These are phyloP conservation scores for Oceanodroma leucorhoa DNA, from an alignment of 2,797 vertebrate species.

Conservation along the genomic window DNA sequence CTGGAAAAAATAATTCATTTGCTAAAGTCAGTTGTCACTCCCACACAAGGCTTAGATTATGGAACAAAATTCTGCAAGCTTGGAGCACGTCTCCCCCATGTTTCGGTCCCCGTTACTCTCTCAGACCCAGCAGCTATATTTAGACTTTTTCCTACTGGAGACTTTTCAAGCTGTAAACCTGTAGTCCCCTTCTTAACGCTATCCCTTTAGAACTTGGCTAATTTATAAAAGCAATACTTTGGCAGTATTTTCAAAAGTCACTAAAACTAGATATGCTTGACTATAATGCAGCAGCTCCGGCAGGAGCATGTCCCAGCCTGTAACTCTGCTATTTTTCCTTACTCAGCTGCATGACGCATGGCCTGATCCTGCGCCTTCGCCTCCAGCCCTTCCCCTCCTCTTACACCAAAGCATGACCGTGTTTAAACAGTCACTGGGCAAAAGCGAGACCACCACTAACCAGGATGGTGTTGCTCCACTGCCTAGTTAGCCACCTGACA, in stretches of 20 bases:
- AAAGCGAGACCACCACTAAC: neutral
- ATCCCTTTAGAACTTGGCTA: neutral
- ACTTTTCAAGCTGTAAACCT: neutral
- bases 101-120: neutral
- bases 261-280: neutral
- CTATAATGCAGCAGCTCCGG: neutral
- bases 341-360: fast-evolving
- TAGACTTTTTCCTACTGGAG: neutral
- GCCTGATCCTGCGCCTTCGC: neutral
- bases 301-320: neutral
- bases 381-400: neutral
- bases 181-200: neutral
- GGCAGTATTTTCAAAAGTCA: neutral
- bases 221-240: neutral
- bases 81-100: neutral
- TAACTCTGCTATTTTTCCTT: neutral
- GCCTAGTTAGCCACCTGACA: neutral
- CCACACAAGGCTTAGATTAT: neutral
- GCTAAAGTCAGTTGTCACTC: neutral
- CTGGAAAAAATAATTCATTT: neutral
- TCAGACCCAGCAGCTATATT: neutral
- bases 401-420: fast-evolving
- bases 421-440: neutral
- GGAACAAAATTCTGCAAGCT: neutral
- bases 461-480: neutral